phyloP scores from a whole-genome alignment of 2,113 vertebrate species.

The Ramphastos sulfuratus region DNA sequence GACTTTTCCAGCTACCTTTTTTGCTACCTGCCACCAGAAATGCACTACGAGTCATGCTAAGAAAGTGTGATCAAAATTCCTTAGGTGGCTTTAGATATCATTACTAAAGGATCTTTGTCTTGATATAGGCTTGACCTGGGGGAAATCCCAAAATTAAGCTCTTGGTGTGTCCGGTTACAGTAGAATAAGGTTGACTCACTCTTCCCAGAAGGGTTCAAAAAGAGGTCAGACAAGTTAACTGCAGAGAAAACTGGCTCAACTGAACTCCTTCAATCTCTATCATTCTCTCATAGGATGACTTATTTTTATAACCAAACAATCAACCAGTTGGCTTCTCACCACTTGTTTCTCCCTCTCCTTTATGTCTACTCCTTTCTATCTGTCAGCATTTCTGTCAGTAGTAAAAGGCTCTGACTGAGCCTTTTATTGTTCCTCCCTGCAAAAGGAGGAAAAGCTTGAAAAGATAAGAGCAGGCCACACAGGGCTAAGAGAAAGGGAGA shows the following conservation, averaged over 20 bases:
- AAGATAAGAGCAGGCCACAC: neutral
- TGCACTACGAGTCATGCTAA: neutral
- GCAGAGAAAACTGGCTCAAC: neutral
- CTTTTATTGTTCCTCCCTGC: neutral
- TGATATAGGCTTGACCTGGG: neutral
- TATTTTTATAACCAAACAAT: neutral
- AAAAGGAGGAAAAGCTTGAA: neutral
- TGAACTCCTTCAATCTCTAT: neutral
- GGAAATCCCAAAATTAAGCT: neutral
- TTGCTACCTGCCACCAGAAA: neutral
- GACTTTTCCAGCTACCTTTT: neutral
- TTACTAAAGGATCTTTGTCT: neutral
- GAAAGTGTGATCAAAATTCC: rapidly evolving
- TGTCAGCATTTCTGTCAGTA: too few species aligned
- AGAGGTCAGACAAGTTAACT: neutral
- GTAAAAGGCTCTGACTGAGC: neutral
- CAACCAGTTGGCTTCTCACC: neutral
- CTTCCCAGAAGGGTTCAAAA: conserved; percentile 23
- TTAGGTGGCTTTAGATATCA: neutral
- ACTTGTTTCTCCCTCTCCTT: rapidly evolving
- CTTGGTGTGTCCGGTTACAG: rapidly evolving
- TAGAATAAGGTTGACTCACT: neutral
- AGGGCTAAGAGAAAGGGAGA: neutral
- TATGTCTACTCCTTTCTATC: neutral
- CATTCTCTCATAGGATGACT: neutral